Percentiles rank a stretch among this genome's conserved stretches.
phyloP scores from a whole-genome alignment of 2,888 invertebrate genomes.

The Netelia melanura region DNA sequence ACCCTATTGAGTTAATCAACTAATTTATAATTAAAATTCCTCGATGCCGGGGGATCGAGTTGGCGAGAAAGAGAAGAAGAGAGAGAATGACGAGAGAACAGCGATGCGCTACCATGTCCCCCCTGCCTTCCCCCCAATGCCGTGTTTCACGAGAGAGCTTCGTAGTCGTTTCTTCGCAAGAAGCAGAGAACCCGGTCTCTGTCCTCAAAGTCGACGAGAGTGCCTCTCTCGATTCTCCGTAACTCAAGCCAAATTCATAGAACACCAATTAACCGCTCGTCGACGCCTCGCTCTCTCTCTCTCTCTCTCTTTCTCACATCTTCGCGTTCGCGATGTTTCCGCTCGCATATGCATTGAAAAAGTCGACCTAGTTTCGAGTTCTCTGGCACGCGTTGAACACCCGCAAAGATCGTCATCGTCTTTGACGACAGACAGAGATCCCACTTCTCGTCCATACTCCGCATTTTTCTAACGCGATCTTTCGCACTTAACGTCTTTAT shows the following conservation, averaged over 20 bases:
- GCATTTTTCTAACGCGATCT: slow-evolving; percentile 40
- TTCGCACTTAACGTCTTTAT: not conserved
- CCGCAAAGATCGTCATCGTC: slow-evolving; percentile 59
- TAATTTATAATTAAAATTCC: slow-evolving; percentile 85
- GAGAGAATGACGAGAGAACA: slow-evolving; percentile 35
- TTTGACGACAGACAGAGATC: slow-evolving; percentile 42
- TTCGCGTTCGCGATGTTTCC: slow-evolving; percentile 46
- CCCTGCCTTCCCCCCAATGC: slow-evolving; percentile 10
- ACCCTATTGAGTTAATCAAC: slow-evolving; percentile 85
- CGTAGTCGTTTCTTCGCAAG: slow-evolving; percentile 68
- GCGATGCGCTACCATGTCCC: slow-evolving; percentile 37
- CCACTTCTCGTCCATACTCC: slow-evolving; percentile 22
- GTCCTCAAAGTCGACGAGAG: slow-evolving; percentile 53
- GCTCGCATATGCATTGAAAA: slow-evolving; percentile 70
- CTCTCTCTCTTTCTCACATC: not conserved
- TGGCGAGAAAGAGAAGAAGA: slow-evolving; percentile 45
- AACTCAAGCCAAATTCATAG: slow-evolving; percentile 83
- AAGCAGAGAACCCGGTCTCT: slow-evolving; percentile 44
- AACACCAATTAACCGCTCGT: slow-evolving; percentile 83
- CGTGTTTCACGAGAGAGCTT: slow-evolving; percentile 51
- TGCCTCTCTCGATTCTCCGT: slow-evolving; percentile 80
- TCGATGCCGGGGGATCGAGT: slow-evolving; percentile 75
- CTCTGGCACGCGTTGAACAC: slow-evolving; percentile 61
- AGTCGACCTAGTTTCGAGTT: slow-evolving; percentile 77
- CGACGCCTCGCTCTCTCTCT: slow-evolving; percentile 70